phyloP scores from a whole-genome alignment of 1,140 invertebrate species.

The Mizuhopecten yessoensis region DNA sequence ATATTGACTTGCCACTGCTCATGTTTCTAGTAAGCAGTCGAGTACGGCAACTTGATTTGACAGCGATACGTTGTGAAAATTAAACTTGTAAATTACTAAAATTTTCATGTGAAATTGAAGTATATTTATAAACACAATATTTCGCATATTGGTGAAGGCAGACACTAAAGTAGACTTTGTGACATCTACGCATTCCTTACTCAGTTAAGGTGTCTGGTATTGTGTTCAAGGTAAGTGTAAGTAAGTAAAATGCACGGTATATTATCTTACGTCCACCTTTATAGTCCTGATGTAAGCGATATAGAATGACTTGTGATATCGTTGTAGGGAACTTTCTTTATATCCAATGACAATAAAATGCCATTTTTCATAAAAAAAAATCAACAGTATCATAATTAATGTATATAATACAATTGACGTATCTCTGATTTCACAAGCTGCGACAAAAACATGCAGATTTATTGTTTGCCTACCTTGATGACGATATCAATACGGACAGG shows the following conservation, averaged over 20 bases:
- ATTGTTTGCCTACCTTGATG: neutral
- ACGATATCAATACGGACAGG: neutral
- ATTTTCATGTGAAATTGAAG: too few relatives aligned
- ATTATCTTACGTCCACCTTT: neutral
- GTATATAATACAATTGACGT: neutral
- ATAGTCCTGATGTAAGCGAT: neutral
- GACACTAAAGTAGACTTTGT: too few relatives aligned
- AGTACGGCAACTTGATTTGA: too few relatives aligned
- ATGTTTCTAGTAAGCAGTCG: too few relatives aligned
- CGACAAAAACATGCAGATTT: neutral
- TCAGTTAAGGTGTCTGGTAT: neutral
- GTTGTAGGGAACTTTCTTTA: neutral
- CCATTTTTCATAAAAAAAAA: neutral
- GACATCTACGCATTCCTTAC: neutral
- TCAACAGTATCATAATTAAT: neutral
- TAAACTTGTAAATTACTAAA: too few relatives aligned
- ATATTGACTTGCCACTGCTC: too few relatives aligned
- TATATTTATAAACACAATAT: too few relatives aligned
- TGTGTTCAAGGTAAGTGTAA: neutral
- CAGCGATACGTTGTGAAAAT: too few relatives aligned
- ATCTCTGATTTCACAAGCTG: neutral
- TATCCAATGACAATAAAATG: neutral
- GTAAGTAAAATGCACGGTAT: neutral
- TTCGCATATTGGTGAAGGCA: too few relatives aligned
- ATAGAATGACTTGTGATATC: neutral